Conservation (phyloP, 2,888 invertebrate species). For the Campoplex capitator region DNA sequence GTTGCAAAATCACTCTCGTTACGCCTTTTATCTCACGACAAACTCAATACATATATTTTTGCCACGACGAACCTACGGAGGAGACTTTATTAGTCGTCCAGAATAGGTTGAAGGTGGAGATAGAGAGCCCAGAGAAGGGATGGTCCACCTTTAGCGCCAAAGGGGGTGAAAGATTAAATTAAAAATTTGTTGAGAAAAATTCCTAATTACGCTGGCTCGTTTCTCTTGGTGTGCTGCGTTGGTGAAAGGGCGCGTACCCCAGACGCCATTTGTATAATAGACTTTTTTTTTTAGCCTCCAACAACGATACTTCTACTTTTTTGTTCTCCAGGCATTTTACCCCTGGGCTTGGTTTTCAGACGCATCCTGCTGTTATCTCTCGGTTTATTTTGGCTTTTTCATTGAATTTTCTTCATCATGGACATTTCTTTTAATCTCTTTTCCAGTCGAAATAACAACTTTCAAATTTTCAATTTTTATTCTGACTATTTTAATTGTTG, state of each 20-base stretch:
- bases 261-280: constrained; percentile 40
- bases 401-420: background rate
- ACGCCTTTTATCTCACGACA: background rate
- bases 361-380: background rate
- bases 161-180: constrained; percentile 70
- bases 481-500: background rate
- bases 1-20: background rate
- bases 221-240: constrained; percentile 9
- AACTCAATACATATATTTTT: constrained; percentile 10
- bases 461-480: constrained; percentile 17
- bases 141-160: constrained; percentile 21
- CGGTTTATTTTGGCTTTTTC: background rate
- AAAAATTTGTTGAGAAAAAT: constrained; percentile 80
- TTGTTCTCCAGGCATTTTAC: constrained; percentile 55
- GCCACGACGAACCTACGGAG: constrained; percentile 29
- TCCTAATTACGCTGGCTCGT: constrained; percentile 75
- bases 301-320: constrained; percentile 18
- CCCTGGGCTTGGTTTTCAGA: background rate
- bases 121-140: constrained; percentile 33
- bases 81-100: constrained; percentile 64
- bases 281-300: background rate
- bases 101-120: constrained; percentile 42
- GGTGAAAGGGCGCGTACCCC: constrained; percentile 12
- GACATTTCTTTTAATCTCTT: background rate
- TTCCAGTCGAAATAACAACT: constrained; percentile 1